These are phyloP conservation scores for Emmelina monodactyla DNA, from an alignment of 2,888 invertebrate genomes.

Conservation along the genomic window DNA sequence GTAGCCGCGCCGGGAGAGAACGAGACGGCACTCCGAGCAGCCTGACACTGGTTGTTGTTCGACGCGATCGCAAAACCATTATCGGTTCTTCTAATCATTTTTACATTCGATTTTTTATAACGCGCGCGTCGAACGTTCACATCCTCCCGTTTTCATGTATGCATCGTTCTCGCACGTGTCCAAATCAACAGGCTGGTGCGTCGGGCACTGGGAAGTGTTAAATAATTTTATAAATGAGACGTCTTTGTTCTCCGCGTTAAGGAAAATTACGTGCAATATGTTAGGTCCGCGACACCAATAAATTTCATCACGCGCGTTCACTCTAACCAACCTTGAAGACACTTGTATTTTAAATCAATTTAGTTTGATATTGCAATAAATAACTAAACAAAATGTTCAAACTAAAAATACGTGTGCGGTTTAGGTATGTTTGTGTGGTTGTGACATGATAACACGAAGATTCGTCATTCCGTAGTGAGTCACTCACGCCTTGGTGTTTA, in stretches of 20 bases:
- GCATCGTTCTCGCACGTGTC: conserved; percentile 41
- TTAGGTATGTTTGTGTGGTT: conserved; percentile 39
- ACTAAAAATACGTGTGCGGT: conserved; percentile 49
- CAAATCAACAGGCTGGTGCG: conserved; percentile 56
- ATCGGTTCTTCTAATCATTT: conserved; percentile 65
- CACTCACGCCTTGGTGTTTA: conserved; percentile 53
- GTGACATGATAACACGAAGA: conserved; percentile 62
- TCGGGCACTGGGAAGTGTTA: conserved; percentile 30
- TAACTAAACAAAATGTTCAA: too few species aligned
- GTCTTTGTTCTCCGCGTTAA: conserved; percentile 54
- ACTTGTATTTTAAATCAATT: conserved; percentile 17
- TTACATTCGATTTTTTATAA: conserved; percentile 55
- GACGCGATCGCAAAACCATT: conserved; percentile 65
- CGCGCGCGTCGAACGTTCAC: conserved; percentile 46
- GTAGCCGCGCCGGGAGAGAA: conserved; percentile 48
- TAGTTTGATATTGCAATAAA: neutral
- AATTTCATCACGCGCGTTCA: conserved; percentile 37
- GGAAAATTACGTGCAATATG: conserved; percentile 42
- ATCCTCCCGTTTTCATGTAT: conserved; percentile 49
- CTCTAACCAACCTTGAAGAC: conserved; percentile 34
- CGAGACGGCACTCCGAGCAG: conserved; percentile 54
- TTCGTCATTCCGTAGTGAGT: conserved; percentile 60
- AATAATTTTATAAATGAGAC: conserved; percentile 32
- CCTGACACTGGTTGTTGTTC: conserved; percentile 59
- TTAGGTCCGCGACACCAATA: conserved; percentile 26